Evolutionary conservation across 2,888 invertebrate species (phyloP), one percentile per base, ranked within the genome.

Genomic region (Dasypogon diadema): DNA sequence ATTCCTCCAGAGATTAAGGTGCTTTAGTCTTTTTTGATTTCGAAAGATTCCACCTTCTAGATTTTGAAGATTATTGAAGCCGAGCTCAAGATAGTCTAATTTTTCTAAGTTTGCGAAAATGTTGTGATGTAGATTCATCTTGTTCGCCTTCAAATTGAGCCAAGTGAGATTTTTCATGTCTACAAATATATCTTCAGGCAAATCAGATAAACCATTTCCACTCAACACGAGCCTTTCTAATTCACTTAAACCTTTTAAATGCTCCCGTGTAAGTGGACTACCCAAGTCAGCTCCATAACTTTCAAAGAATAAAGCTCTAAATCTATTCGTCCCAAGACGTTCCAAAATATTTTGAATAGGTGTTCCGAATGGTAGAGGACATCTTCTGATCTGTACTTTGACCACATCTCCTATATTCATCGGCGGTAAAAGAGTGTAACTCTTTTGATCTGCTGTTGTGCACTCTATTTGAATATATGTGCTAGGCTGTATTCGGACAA

Each of bases 1-100:
- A 82, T 93, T 94, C 80, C 89, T 88, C 90, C 91, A 92, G 34
- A 94, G 83, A 80, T 92, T 91, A 70, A 94, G 85, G 60, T 89
- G 87, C 74, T 86, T 85, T 76, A 93, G 83, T 79, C 89, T 88
- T 72, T 86, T 87, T 80, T 91, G 87, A 82, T 90, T 89, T 37
- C 88, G 87, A 83, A 93, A 93, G 74, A 91, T 85, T 75, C 88
- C 89, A 1, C 88, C 86, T 37, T 90, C 89, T 81, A 93, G 86
- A 80, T 87, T 85, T 56, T 87, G 87, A 81, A 94, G 85, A 76
- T 90, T 88, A 83, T 93, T 93, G 81, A 89, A 88, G 60, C 90
- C 91, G 80, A 93, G 85, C 84, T 92, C 92, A 70, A 93, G 87
- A 74, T 88, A 87, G 79, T 89, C 87, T 42, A 93, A 84, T 80